Percentiles rank a stretch among this genome's conserved stretches.
phyloP scores from a whole-genome alignment of 2,888 invertebrate genomes.

The Carterocephalus palaemon region DNA sequence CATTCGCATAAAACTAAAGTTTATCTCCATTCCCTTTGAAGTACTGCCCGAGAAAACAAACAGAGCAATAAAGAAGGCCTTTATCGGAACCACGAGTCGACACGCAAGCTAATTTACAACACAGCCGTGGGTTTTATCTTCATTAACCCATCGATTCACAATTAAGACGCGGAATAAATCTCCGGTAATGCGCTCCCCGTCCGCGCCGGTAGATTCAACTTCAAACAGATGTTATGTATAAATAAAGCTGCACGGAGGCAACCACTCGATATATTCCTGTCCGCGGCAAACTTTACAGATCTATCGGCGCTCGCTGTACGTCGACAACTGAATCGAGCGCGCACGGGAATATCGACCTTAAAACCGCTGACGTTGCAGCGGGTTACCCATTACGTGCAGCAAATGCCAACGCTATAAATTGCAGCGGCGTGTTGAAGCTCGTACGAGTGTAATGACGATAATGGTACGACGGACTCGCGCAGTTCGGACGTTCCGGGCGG shows the following conservation, averaged over 20 bases:
- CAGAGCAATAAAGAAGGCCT: constrained; percentile 78
- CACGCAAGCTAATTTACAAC: constrained; percentile 80
- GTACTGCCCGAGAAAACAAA: constrained; percentile 76
- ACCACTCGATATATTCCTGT: constrained; percentile 78
- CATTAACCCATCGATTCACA: constrained; percentile 80
- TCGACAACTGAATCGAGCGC: constrained; percentile 49
- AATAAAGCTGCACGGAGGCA: constrained; percentile 78
- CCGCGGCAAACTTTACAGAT: constrained; percentile 78
- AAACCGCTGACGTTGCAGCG: constrained; percentile 11
- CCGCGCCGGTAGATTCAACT: constrained; percentile 76
- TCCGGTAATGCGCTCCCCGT: constrained; percentile 76
- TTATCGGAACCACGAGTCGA: constrained; percentile 77
- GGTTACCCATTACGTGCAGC: constrained; percentile 11
- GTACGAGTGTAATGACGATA: constrained; percentile 31
- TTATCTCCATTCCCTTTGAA: constrained; percentile 76
- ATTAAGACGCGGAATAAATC: constrained; percentile 79
- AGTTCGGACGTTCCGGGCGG: constrained; percentile 51
- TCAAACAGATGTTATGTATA: constrained; percentile 79
- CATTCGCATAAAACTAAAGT: constrained; percentile 72
- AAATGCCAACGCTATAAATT: constrained; percentile 22
- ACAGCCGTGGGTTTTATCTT: constrained; percentile 78
- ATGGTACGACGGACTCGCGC: constrained; percentile 22
- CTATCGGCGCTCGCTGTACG: constrained; percentile 60
- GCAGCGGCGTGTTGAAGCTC: constrained; percentile 15
- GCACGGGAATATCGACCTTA: constrained; percentile 56